Percentiles rank a stretch among this genome's conserved stretches.
Conservation (phyloP, 2,797 vertebrate species). For the Channa striata region DNA sequence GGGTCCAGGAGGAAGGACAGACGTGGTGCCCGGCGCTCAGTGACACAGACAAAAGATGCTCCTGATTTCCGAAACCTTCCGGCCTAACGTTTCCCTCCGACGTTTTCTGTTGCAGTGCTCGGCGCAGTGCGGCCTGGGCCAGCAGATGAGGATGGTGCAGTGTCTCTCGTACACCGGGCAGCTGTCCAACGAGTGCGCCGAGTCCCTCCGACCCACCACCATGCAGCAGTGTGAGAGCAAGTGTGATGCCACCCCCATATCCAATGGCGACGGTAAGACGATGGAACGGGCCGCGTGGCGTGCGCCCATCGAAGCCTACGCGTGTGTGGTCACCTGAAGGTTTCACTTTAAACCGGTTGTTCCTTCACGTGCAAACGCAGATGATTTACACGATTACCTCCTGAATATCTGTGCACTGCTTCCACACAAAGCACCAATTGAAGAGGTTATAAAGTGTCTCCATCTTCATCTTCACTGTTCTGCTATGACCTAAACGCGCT, state of each 20-base stretch:
- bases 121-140: constrained; percentile 97
- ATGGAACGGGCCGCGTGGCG: background rate
- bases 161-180: constrained; percentile 97
- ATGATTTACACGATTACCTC: constrained; percentile 20
- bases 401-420: background rate
- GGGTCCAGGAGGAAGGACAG: background rate
- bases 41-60: constrained; percentile 29
- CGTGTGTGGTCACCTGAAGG: background rate
- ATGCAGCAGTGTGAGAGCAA: constrained; percentile 99
- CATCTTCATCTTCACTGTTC: constrained; percentile 60
- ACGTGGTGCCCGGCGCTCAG: background rate
- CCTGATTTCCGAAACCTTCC: constrained; percentile 10
- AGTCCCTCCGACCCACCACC: constrained; percentile 88
- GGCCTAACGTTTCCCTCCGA: background rate
- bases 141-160: constrained; percentile 95
- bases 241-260: constrained; percentile 94
- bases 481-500: constrained; percentile 71
- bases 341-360: constrained; percentile 2
- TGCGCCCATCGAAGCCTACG: background rate
- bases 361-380: constrained; percentile 10
- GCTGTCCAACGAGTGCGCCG: constrained; percentile 91
- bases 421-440: constrained; percentile 29
- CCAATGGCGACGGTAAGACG: constrained; percentile 93
- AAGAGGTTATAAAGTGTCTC: constrained; percentile 57
- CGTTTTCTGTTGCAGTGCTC: constrained; percentile 88